Evolutionary conservation across 1,140 invertebrate genomes (phyloP), one percentile per base, ranked within the genome.

Genomic region (Arion vulgaris): DNA sequence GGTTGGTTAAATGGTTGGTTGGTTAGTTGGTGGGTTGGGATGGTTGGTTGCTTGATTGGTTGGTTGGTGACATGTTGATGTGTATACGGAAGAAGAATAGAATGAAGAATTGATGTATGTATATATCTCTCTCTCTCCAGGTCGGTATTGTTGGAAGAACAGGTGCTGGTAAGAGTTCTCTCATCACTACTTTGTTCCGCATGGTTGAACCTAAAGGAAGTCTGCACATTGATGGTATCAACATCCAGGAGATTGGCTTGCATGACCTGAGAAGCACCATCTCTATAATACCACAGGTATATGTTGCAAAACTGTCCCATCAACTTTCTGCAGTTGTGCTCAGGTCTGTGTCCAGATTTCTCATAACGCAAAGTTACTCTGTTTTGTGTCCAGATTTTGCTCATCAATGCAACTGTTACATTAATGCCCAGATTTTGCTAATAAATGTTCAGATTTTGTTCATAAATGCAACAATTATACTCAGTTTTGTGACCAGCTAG

Each of bases 111-210:
- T 45, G 36, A 41, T 51, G 17, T 62, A 19, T 78, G 9, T n/a
- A 17, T 57, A n/a, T n/a, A n/a, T n/a, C n/a, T n/a, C n/a, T n/a
- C n/a, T n/a, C n/a, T n/a, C 71, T 34, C 17, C 73, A 91, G 90
- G 83, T 91, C 71, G 94, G 94, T 49, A 94, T 95, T 83, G 94
- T 95, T n/a, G 94, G 94, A 38, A 91, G 95, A 85, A 94, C 93
- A 66, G 92, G 92, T 23, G 92, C 92, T n/a, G 92, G 93, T 7
- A 93, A 93, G 84, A 92, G 89, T 57, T 92, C 92, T 1, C 84
- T 93, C 19, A 89, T 97, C 78, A 93, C 95, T 39, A 95, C 96
- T 0, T 90, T 98, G 0, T 98, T 98, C 88, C 94, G 96, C 75
- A 88, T 98, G 80, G 93, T 94, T 17, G 95, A 95, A 86, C 94